Conservation (phyloP, 2,797 vertebrate species). For the Hypotaenidia philippensis region DNA sequence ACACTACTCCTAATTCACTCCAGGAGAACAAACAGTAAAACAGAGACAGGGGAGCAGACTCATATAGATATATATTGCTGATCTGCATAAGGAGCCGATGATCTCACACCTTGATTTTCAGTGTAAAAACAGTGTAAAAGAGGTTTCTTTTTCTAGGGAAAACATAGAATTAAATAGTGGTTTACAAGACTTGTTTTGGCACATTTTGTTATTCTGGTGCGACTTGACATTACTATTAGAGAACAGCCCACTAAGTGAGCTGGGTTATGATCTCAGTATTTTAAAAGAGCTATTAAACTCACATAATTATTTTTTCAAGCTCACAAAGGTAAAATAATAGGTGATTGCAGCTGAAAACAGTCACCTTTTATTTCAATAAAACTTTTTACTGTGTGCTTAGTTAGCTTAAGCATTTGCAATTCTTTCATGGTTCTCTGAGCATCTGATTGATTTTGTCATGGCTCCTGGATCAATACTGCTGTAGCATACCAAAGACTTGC, state of each 20-base stretch:
- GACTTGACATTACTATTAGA: not conserved
- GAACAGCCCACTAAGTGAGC: not conserved
- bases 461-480: slow-evolving; percentile 31
- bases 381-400: slow-evolving; percentile 32
- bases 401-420: slow-evolving; percentile 58
- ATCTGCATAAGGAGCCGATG: not conserved
- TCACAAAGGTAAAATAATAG: not conserved
- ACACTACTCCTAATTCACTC: too few species aligned
- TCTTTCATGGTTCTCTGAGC: not conserved
- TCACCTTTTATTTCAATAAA: slow-evolving; percentile 26
- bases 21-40: not conserved
- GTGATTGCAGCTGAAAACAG: not conserved
- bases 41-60: not conserved
- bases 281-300: not conserved
- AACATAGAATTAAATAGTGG: not conserved
- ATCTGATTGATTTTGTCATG: slow-evolving; percentile 38
- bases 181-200: not conserved
- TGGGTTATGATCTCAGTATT: not conserved
- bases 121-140: not conserved
- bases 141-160: not conserved
- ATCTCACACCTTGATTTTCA: not conserved
- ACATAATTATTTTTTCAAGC: not conserved
- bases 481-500: not conserved
- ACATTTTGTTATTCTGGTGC: not conserved
- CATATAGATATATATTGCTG: not conserved